Base-by-base conservation (phyloP, 2,797 vertebrate genomes). In the Knipowitschia caucasica region DNA sequence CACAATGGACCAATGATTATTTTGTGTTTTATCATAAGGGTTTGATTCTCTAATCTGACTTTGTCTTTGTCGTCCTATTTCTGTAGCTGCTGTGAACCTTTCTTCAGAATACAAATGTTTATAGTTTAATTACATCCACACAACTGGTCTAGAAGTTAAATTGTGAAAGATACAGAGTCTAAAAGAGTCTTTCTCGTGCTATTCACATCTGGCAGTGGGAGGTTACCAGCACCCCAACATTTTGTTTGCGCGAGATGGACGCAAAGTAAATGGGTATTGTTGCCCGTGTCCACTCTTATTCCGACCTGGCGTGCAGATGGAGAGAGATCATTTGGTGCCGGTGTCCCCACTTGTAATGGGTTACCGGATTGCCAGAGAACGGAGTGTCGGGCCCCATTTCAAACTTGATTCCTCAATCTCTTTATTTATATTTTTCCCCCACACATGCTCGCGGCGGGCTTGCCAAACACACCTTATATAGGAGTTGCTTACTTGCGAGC, bases 241-340 rank as follows among this genome's bases (percentile, higher is more conserved):
- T 73, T 64, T 67, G 71, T 75, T 81, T 72, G 64, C 36, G 14
- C 4, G 63, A 67, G 73, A 73, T 44, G 50, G 69, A 71, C 57
- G 34, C 50, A 53, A 62, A 49, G 62, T 83, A 85, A 87, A 86
- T 84, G 64, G 81, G 75, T 77, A 80, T 77, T 71, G 67, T 69
- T 77, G 71, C 67, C 38, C 34, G 20, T 85, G 85, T 86, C 82
- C 33, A 59, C 80, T 77, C 80, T 70, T 52, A 84, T 89, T 84
- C 54, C 44, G 43, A 39, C 50, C 39, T 24, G 8, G 69, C n/a
- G 68, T 52, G 51, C 61, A 64, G 74, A 75, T 36, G 64, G 69
- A 66, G 57, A 43, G 50, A 70, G 72, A 67, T 81, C 51, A 66
- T 63, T 64, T 51, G 69, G 42, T 30, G 67, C 56, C 1, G 5